Evolutionary conservation across 2,888 invertebrate species (phyloP).

Genomic region (Teinopalpus imperialis): DNA sequence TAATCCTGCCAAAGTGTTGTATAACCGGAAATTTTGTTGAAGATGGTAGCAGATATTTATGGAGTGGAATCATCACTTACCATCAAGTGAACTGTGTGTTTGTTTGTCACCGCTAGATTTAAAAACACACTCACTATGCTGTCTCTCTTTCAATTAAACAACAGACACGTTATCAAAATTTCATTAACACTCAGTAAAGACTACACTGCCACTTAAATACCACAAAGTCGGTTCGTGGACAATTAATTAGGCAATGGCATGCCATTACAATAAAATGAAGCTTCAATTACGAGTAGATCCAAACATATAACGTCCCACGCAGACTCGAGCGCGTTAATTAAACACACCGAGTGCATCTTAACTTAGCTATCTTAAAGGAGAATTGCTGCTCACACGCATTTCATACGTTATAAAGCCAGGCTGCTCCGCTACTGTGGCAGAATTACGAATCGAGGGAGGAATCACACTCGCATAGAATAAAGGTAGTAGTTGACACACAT

Average conservation of each 20-base stretch:
- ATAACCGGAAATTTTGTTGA: no score
- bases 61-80: no score
- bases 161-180: constrained; percentile 9
- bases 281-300: constrained; percentile 19
- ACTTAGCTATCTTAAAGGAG: constrained; percentile 43
- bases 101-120: no score
- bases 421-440: no score
- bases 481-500: no score
- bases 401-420: not conserved
- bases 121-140: no score
- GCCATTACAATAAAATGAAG: constrained; percentile 21
- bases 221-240: constrained; percentile 7
- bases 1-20: no score
- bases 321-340: constrained; percentile 27
- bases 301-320: constrained; percentile 27
- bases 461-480: no score
- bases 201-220: constrained; percentile 3
- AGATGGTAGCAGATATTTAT: no score
- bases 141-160: constrained; percentile 11
- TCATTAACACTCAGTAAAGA: constrained; percentile 5
- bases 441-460: no score
- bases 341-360: constrained; percentile 36
- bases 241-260: constrained; percentile 23
- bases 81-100: no score
- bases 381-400: constrained; percentile 51